Evolutionary conservation across 1,140 invertebrate genomes (phyloP).

Genomic region (Heliconius himera): DNA sequence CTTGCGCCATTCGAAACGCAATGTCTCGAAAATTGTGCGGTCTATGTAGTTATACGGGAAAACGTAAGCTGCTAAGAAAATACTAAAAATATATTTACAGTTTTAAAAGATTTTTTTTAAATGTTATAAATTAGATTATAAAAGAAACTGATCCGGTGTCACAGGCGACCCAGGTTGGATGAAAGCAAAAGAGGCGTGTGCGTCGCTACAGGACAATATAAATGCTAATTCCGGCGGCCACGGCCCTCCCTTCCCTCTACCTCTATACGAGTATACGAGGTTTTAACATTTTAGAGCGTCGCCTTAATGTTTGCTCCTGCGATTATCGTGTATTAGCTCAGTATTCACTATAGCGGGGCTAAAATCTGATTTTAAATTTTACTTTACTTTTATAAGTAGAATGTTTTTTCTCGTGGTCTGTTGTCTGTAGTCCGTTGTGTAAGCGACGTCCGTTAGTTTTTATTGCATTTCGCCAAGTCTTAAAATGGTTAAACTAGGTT

Average conservation of each 20-base stretch:
- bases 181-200: conserved; percentile 40
- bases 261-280: conserved; percentile 27
- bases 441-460: conserved; percentile 2
- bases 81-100: no score
- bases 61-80: no score
- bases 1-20: no score
- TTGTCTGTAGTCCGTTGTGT: neutral
- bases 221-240: conserved; percentile 43
- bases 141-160: conserved; percentile 31
- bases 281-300: conserved; percentile 32
- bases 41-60: no score
- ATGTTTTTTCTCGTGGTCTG: neutral
- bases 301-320: conserved; percentile 34
- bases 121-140: neutral
- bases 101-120: neutral
- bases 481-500: neutral
- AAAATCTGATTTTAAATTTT: conserved; percentile 1
- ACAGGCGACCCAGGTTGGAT: conserved; percentile 14
- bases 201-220: conserved; percentile 47
- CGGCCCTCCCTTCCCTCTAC: conserved; percentile 2
- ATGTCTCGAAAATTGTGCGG: no score
- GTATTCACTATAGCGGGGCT: conserved; percentile 5
- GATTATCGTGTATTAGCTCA: conserved; percentile 32
- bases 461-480: neutral
- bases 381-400: neutral